These are phyloP conservation scores for Acinonyx jubatus DNA, from an alignment of 2,113 vertebrate species.

Conservation along the genomic window DNA sequence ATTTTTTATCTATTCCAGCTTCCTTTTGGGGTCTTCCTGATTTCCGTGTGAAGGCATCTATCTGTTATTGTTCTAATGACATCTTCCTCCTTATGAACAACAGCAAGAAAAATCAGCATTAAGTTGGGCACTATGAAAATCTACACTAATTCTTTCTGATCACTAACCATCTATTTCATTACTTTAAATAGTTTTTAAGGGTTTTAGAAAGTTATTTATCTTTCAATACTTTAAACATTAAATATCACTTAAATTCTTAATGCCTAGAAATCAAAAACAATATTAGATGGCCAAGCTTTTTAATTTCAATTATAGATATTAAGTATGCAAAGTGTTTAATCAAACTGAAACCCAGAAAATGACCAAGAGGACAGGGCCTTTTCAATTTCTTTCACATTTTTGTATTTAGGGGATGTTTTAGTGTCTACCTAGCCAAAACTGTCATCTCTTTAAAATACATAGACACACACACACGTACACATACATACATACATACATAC, in stretches of 20 bases:
- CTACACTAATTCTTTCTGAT: background rate
- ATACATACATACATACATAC: background rate
- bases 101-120: background rate
- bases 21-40: background rate
- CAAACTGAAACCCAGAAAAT: background rate
- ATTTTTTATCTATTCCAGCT: background rate
- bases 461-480: background rate
- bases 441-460: background rate
- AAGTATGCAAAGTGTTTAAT: slow-evolving; percentile 9
- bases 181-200: slow-evolving; percentile 39
- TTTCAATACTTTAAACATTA: slow-evolving; percentile 21
- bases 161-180: background rate
- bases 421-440: background rate
- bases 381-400: background rate
- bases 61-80: background rate
- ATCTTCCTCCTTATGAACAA: background rate
- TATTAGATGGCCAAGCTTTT: background rate
- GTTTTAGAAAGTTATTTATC: slow-evolving; percentile 20
- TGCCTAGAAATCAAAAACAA: slow-evolving; percentile 26
- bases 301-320: background rate
- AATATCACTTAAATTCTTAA: slow-evolving; percentile 23
- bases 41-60: background rate
- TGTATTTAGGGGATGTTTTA: background rate
- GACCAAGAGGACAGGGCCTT: background rate
- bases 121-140: background rate